Base-by-base conservation (phyloP, 2,797 vertebrate genomes). In the Acestrorhynchus altus region DNA sequence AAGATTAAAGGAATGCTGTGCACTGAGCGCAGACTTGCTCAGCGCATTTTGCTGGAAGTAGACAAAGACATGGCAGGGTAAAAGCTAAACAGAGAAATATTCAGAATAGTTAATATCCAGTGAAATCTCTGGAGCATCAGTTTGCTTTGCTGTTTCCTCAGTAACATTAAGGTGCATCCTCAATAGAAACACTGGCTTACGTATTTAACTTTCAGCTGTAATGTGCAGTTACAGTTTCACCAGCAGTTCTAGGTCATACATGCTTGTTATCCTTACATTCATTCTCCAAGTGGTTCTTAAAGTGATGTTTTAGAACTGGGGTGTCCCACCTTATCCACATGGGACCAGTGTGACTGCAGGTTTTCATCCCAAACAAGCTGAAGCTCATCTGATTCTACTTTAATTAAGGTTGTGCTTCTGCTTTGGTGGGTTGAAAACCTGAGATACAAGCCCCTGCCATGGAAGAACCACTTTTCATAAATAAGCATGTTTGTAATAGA, bases 1-100 rank as follows among this genome's bases (percentile, higher is more conserved):
- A 92, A 90, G 80, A 92, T 93, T 93, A 92, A 92, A 91, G 87
- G 85, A 82, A 74, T n/a, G 78, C 75, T 87, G 84, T 84, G 87
- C 83, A 82, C 83, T 83, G 61, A 78, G 85, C 79, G 86, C 81
- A 70, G 28, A 54, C 64, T 39, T 72, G 47, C 56, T 72, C 74
- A 70, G 60, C 52, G 42, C 44, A 11, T 35, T 20, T 72, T 68
- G 57, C 63, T 35, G 57, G 67, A 24, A 69, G 68, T 56, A 70
- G 28, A 56, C 12, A 15, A 54, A 74, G 40, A 15, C 8, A n/a
- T 51, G 31, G 22, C 40, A 24, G 8, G 49, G 39, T 40, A 9
- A n/a, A 71, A 51, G 44, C 13, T 47, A 61, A 24, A 57, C 44
- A 61, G n/a, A 1, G 40, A 35, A 18, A 61, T 7, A 39, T 24